These are phyloP conservation scores for Glyptemys insculpta DNA, from an alignment of 2,797 vertebrate species.

Conservation along the genomic window DNA sequence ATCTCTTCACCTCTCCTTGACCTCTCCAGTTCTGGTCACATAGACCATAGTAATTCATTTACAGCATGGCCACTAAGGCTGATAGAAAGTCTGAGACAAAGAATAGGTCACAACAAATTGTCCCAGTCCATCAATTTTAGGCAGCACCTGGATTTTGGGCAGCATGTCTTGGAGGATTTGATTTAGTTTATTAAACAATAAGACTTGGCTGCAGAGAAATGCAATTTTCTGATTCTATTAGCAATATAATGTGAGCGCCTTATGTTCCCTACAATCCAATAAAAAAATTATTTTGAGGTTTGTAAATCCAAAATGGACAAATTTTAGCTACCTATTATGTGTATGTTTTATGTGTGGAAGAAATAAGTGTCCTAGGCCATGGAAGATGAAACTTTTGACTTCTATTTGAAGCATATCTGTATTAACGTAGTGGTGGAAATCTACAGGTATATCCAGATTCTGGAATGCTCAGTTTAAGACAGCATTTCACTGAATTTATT, in stretches of 20 bases:
- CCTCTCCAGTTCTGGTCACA: neutral
- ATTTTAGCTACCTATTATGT: neutral
- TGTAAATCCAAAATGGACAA: neutral
- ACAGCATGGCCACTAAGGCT: fast-evolving
- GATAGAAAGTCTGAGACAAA: conserved; percentile 6
- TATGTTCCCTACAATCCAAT: neutral
- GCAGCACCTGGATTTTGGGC: neutral
- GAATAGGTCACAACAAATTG: neutral
- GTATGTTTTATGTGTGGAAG: neutral
- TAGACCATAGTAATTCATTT: neutral
- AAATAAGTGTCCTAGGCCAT: neutral
- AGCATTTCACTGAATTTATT: neutral
- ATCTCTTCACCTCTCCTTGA: neutral
- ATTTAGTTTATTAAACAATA: conserved; percentile 1
- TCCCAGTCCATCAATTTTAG: neutral
- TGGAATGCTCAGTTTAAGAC: neutral
- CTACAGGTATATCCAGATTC: neutral
- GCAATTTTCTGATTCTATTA: neutral
- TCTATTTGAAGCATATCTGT: conserved; percentile 9
- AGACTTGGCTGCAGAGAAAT: neutral
- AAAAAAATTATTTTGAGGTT: neutral
- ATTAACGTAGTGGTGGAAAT: neutral
- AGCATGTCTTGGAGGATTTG: neutral
- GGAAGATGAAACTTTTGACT: conserved; percentile 45
- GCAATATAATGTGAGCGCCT: neutral